Base-by-base conservation (phyloP, 2,888 invertebrate species). In the Alitta virens region DNA sequence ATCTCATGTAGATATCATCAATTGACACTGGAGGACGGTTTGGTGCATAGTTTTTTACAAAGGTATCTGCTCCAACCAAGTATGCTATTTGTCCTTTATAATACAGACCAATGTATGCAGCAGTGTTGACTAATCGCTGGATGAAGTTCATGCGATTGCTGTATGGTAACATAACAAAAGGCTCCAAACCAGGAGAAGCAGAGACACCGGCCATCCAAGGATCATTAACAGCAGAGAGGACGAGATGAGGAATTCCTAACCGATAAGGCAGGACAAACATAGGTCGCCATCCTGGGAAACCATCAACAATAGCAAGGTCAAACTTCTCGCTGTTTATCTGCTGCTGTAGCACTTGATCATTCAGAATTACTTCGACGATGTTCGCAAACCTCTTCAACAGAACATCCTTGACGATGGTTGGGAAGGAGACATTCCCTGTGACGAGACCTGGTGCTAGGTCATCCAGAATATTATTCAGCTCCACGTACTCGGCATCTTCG, bases 271-370 rank as follows among this genome's bases (percentile, higher is more conserved):
- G 42, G 18, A 55, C 33, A 26, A 55, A 65, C 23, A 43, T 27
- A 21, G 50, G 56, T 2, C 62, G 51, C 9, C 40, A 38, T n/a
- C 42, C 23, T 14, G 43, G 33, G 33, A 63, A 38, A 24, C 63
- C 65, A 26, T 65, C 63, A 27, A 65, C 43, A n/a, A 65, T 63
- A 1, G 56, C 63, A 16, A 65, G 21, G 26, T 62, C 63, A 46
- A 59, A 63, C 14, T 56, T 51, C 56, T 59, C 46, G 7, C 7
- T 21, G 7, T 46, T 21, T 3, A 46, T 18, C 18, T 21, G n/a
- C n/a, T 46, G 5, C 21, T 18, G 21, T 5, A 46, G 46, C 21
- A 7, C 46, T 46, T n/a, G n/a, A 16, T 46, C 21, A 5, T 5
- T 5, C 46, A 46, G 21, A n/a, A 46, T 46, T 18, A 3, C 21